These are phyloP conservation scores for Atherinosoma microstoma DNA, from an alignment of 2,797 vertebrate species.

Conservation along the genomic window DNA sequence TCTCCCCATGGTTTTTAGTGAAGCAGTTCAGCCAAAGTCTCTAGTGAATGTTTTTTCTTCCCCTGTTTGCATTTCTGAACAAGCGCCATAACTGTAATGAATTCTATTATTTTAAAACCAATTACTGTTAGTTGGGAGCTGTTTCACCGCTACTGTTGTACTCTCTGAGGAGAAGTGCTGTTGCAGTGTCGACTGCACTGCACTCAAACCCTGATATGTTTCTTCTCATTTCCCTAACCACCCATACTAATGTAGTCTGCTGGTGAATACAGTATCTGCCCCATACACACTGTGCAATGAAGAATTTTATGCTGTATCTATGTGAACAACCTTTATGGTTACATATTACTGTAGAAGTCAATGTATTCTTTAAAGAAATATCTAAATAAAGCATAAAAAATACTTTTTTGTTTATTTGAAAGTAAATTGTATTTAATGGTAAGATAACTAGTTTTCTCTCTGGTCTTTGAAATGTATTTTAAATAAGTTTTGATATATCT, in stretches of 20 bases:
- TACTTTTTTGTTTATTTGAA: background rate
- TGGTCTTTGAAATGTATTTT: no score
- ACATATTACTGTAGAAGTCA: constrained; percentile 13
- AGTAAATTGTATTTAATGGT: no score
- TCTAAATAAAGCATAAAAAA: background rate
- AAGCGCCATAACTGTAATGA: constrained; percentile 85
- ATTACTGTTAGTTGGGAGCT: constrained; percentile 85
- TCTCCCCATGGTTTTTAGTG: constrained; percentile 84
- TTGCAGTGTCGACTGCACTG: constrained; percentile 73
- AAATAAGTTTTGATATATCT: background rate
- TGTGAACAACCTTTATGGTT: constrained; percentile 24
- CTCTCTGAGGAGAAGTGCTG: constrained; percentile 79
- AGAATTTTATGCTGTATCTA: constrained; percentile 11
- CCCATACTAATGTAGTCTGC: constrained; percentile 71
- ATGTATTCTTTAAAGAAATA: constrained; percentile 7
- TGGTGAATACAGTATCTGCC: constrained; percentile 52
- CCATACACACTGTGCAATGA: constrained; percentile 23
- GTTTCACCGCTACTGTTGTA: constrained; percentile 69
- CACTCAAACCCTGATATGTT: constrained; percentile 77
- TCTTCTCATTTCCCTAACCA: constrained; percentile 67
- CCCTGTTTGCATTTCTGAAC: constrained; percentile 85
- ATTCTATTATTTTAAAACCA: constrained; percentile 88
- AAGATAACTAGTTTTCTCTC: background rate
- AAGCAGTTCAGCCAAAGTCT: constrained; percentile 82
- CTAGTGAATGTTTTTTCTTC: constrained; percentile 76